Evolutionary conservation across 1,140 invertebrate species (phyloP), one percentile per base, ranked within the genome.

Genomic region (Heliconius melpomene): DNA sequence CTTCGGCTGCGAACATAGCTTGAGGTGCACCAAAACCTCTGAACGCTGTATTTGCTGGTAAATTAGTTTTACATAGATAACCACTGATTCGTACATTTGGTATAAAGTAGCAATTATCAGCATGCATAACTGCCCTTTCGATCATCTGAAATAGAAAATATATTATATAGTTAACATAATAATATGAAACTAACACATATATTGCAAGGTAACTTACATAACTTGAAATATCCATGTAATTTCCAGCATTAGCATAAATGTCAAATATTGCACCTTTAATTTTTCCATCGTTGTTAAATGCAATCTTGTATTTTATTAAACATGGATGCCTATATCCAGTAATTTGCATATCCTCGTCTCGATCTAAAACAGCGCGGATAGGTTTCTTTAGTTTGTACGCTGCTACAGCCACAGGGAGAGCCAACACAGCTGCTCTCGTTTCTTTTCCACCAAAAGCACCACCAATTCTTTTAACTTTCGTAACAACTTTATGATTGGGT

Each of bases 361-460:
- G 36, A 83, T 98, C 97, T 66, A 98, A 86, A 94, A 97, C 97
- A 73, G 96, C 96, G 75, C 97, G 95, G 2, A 98, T 95, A 52
- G 97, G 97, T 84, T 95, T 95, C 54, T 95, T 94, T 9, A 97
- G 92, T 88, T 96, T 94, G 80, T 95, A 92, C 32, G 96, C 96
- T 13, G 96, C 96, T 3, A 96, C 78, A 40, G 95, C 95, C 18
- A 95, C 94, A 38, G 96, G 96, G 60, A 96, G 54, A 74, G 94
- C 91, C 23, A 96, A 79, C 9, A 96, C 79, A 23, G 88, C 77
- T 7, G 94, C 87, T 79, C 96, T 94, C 2, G 96, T 96, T 93
- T 98, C 98, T 91, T 98, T 98, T 3, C 98, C 98, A 50, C 98
- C 98, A 93, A 98, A 98, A 60, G 97, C 98, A 54, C 98, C 98